Evolutionary conservation across 2,113 vertebrate species (phyloP).

Genomic region (Phainopepla nitens): DNA sequence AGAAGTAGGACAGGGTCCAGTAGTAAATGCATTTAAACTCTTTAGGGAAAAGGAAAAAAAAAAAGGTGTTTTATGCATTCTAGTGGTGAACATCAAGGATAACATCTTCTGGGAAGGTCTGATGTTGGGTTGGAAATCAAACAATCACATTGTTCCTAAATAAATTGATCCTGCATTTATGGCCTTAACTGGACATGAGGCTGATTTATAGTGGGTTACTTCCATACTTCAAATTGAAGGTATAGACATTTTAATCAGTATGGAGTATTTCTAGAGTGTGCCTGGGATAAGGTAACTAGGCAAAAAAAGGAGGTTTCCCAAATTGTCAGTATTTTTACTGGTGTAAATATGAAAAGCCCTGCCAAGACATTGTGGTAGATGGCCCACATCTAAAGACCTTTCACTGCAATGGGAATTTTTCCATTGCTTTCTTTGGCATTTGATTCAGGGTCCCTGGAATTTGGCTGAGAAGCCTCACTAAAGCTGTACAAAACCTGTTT

Average conservation of each 20-base stretch:
- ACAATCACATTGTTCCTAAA: not conserved
- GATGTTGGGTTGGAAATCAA: not conserved
- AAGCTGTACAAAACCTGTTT: not conserved
- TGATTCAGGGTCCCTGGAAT: not conserved
- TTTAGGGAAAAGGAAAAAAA: not conserved
- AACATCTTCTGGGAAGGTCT: not conserved
- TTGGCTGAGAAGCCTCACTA: not conserved
- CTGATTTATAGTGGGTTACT: not conserved
- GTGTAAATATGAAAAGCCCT: not conserved
- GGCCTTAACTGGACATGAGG: not conserved
- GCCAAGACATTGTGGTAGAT: not conserved
- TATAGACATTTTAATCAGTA: not conserved
- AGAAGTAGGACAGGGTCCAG: conserved; percentile 50
- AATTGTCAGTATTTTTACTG: not conserved
- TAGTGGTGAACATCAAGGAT: not conserved
- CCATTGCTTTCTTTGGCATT: not conserved
- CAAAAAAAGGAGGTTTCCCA: not conserved
- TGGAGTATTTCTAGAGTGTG: not conserved
- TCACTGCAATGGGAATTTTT: not conserved
- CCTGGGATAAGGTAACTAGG: not conserved
- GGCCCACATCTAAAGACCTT: not conserved
- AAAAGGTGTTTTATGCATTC: not conserved
- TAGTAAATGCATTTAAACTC: conserved; percentile 34
- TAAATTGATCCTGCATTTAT: not conserved
- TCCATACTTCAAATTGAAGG: not conserved